Evolutionary conservation across 2,113 vertebrate species (phyloP), one percentile per base, ranked within the genome.

Genomic region (Ceratotherium simum): DNA sequence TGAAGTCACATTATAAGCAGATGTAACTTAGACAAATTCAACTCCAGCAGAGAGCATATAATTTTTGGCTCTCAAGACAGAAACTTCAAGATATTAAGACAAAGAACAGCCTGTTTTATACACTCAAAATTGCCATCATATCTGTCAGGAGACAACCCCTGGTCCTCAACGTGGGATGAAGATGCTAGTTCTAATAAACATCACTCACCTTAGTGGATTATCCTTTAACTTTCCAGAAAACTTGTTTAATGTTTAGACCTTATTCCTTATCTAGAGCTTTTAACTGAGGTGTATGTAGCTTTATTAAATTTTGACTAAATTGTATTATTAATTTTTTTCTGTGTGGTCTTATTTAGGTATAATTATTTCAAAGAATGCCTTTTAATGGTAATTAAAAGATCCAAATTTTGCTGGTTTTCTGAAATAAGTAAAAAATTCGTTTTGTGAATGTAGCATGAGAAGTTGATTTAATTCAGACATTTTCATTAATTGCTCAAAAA

Each of bases 401-500:
- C 18, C 25, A 64, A 75, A 51, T 89, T 79, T 91, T 93, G 8
- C 46, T 84, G 14, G 72, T 94, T 90, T 96, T 67, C 67, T 82
- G 11, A 91, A 80, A 69, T 88, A 95, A 84, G 27, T 81, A 42
- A 90, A 92, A 90, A 96, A 29, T 89, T 84, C 21, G 4, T 92
- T 31, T 90, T 95, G 0, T 72, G 48, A 91, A 9, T 33, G 7
- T 89, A 67, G 8, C 31, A 91, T 67, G n/a, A 60, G n/a, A 92
- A 79, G 39, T 48, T 56, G 25, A 62, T 95, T 88, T 81, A 84
- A 46, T 91, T 82, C 39, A 80, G 42, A 69, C 4, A 51, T 96
- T 97, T 96, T 90, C 46, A 94, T 90, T 90, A 92, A 80, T 94
- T 48, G n/a, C 29, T 91, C 18, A 93, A 91, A 91, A 92, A 58